These are phyloP conservation scores for Lordiphosa stackelbergi DNA, from an alignment of 1,140 invertebrate species.

Conservation along the genomic window DNA sequence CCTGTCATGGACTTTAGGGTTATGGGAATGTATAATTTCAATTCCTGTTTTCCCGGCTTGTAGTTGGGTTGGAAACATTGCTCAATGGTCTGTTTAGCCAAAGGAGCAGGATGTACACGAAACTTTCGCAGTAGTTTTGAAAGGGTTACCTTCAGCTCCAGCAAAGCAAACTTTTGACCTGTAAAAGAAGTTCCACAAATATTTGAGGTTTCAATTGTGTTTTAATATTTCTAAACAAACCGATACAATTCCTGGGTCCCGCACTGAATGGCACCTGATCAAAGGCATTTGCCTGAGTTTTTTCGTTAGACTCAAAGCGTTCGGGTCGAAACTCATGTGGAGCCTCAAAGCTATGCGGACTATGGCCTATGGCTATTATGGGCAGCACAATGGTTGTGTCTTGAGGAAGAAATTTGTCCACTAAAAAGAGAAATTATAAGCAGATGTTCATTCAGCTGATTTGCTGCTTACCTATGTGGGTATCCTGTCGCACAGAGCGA, in stretches of 20 bases:
- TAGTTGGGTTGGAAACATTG: slow-evolving; percentile 20
- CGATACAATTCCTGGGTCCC: slow-evolving; percentile 71
- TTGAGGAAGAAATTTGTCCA: slow-evolving; percentile 39
- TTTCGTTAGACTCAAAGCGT: slow-evolving; percentile 81
- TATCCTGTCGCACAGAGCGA: slow-evolving; percentile 61
- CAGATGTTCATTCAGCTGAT: too few species aligned
- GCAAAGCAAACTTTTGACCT: slow-evolving; percentile 78
- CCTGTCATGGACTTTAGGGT: slow-evolving; percentile 51
- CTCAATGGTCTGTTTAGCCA: slow-evolving; percentile 29
- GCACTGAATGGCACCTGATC: slow-evolving; percentile 81
- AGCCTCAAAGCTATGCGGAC: slow-evolving; percentile 80
- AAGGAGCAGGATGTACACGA: slow-evolving; percentile 36
- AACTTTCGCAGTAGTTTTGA: slow-evolving; percentile 73
- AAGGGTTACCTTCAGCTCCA: slow-evolving; percentile 77
- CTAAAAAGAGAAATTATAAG: slow-evolving; percentile 7
- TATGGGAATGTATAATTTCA: slow-evolving; percentile 26
- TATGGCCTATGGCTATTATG: slow-evolving; percentile 42
- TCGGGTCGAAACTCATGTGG: slow-evolving; percentile 87
- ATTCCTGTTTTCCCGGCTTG: slow-evolving; percentile 28
- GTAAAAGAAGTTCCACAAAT: slow-evolving; percentile 10
- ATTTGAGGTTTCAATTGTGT: background rate
- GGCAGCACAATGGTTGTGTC: slow-evolving; percentile 38
- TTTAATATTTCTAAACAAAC: background rate
- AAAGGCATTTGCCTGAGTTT: slow-evolving; percentile 75
- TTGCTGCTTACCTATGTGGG: slow-evolving; percentile 37